phyloP scores from a whole-genome alignment of 2,113 vertebrate genomes.

The Mustela lutreola region DNA sequence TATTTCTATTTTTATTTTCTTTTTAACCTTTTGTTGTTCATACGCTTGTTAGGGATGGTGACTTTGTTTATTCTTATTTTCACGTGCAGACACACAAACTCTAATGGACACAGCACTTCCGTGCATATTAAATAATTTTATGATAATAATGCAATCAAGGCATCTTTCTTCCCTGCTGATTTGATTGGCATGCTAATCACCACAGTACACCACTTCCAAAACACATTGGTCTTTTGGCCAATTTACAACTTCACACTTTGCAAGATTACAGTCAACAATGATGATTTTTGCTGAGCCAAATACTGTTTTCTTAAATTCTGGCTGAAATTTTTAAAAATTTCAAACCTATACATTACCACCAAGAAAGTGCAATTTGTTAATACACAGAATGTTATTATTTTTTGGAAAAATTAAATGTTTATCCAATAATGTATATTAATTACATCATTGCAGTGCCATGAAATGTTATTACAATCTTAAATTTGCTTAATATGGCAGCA shows the following conservation, averaged over 20 bases:
- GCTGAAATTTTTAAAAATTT: conserved; percentile 51
- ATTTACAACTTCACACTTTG: neutral
- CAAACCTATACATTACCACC: neutral
- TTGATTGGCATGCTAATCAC: conserved; percentile 46
- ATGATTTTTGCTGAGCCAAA: neutral
- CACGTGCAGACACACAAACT: neutral
- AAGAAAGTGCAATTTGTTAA: neutral
- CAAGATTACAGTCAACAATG: neutral
- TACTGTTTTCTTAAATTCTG: neutral
- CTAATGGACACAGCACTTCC: neutral
- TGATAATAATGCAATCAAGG: conserved; percentile 51
- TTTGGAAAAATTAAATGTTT: conserved; percentile 6
- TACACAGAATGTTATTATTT: neutral
- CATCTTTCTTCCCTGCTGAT: neutral
- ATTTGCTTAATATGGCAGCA: neutral
- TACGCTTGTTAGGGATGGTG: neutral
- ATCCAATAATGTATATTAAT: neutral
- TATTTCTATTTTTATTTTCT: neutral
- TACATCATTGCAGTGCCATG: neutral
- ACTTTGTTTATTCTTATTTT: conserved; percentile 46
- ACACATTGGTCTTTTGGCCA: neutral
- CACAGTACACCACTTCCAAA: neutral
- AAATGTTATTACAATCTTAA: neutral
- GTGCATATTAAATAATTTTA: conserved; percentile 22
- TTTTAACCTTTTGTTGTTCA: neutral